A percentile compares a stretch with the other conserved stretches of the same genome.
These are phyloP conservation scores for Cuniculus paca DNA, from an alignment of 2,797 vertebrate genomes.

Conservation along the genomic window DNA sequence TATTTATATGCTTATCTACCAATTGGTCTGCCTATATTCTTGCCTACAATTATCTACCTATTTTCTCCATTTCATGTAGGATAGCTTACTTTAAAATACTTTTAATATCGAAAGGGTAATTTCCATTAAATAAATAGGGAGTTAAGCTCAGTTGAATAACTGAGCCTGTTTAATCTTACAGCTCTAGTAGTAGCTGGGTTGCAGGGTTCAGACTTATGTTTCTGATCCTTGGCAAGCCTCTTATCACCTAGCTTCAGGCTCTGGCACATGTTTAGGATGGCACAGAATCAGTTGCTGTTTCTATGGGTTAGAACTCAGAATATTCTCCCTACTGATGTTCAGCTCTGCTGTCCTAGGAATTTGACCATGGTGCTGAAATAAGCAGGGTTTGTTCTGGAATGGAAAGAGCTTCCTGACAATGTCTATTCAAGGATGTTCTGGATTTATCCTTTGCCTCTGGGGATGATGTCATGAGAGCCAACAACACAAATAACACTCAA, in stretches of 20 bases:
- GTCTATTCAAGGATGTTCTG: constrained; percentile 22
- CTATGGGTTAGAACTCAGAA: constrained; percentile 26
- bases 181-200: neutral
- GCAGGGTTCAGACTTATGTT: neutral
- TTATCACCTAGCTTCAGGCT: constrained; percentile 74
- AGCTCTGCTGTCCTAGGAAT: neutral
- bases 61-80: neutral
- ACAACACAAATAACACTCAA: constrained; percentile 14
- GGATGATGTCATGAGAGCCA: neutral
- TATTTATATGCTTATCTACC: neutral
- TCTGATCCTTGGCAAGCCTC: constrained; percentile 58
- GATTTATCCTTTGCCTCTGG: constrained; percentile 22
- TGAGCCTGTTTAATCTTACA: constrained; percentile 30
- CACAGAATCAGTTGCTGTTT: constrained; percentile 61
- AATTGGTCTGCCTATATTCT: neutral
- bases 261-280: constrained; percentile 55
- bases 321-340: constrained; percentile 41
- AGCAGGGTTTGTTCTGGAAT: neutral
- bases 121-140: constrained; percentile 20
- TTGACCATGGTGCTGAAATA: constrained; percentile 34
- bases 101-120: constrained; percentile 18
- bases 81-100: neutral
- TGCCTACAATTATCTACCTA: neutral
- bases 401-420: neutral
- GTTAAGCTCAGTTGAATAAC: constrained; percentile 2